A percentile compares a stretch with the other conserved stretches of the same genome.
These are phyloP conservation scores for Semicossyphus pulcher DNA, from an alignment of 2,113 vertebrate species.

Conservation along the genomic window DNA sequence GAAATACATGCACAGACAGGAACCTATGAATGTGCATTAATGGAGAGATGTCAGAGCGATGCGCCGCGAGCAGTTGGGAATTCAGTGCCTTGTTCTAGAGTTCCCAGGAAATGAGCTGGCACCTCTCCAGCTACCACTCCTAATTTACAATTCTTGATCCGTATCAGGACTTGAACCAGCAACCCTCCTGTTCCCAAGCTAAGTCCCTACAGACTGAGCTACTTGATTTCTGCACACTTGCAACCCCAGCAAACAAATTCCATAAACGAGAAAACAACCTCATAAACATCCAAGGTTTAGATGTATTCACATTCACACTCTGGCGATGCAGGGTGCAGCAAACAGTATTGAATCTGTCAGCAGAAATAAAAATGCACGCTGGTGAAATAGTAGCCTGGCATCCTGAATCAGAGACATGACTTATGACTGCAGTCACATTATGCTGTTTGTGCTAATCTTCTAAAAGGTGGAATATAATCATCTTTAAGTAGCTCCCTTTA, in stretches of 20 bases:
- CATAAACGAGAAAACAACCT: constrained; percentile 11
- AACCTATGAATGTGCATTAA: no score
- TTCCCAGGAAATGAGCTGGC: no score
- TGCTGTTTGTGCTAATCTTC: constrained; percentile 19
- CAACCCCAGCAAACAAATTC: constrained; percentile 17
- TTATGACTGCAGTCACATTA: constrained; percentile 26
- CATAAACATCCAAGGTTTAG: constrained; percentile 39
- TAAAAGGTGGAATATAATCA: constrained; percentile 30
- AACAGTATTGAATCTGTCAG: constrained; percentile 58
- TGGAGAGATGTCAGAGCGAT: no score
- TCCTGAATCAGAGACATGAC: constrained; percentile 37
- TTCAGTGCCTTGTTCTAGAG: no score
- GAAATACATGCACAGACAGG: no score
- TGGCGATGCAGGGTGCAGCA: constrained; percentile 33
- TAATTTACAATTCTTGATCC: no score
- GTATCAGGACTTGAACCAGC: no score
- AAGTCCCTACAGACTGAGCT: no score
- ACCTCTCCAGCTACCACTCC: no score
- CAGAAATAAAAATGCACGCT: constrained; percentile 46
- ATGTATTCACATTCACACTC: not conserved
- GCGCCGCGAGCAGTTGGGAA: no score
- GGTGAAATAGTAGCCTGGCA: constrained; percentile 50
- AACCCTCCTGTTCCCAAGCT: no score
- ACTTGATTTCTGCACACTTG: not conserved
- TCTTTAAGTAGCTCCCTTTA: constrained; percentile 35